These are phyloP conservation scores for Aspiorhynchus laticeps DNA, from an alignment of 2,113 vertebrate species.

Conservation along the genomic window DNA sequence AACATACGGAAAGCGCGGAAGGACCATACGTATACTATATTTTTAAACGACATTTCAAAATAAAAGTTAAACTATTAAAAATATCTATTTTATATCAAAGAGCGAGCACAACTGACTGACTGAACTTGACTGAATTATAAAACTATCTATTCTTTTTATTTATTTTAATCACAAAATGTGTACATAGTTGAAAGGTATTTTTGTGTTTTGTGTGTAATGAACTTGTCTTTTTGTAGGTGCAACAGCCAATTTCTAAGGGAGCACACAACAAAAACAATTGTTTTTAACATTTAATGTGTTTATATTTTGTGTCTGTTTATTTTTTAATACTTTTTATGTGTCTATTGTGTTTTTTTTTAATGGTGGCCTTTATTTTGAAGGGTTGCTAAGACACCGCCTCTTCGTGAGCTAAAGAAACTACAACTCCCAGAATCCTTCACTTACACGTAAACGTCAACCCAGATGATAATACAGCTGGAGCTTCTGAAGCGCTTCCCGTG, in stretches of 20 bases:
- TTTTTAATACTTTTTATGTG: not conserved
- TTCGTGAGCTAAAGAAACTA: not conserved
- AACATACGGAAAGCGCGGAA: not conserved
- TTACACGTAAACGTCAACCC: constrained; percentile 4
- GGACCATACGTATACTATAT: accelerated
- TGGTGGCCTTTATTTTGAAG: constrained; percentile 1
- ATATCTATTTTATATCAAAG: not conserved
- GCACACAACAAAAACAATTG: not conserved
- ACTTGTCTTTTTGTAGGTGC: not conserved
- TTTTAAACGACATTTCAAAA: not conserved
- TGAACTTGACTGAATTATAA: not conserved
- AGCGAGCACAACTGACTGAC: not conserved
- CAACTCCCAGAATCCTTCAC: constrained; percentile 26
- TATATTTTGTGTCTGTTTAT: not conserved
- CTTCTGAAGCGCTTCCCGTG: not conserved
- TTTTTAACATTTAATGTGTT: not conserved
- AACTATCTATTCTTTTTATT: not conserved
- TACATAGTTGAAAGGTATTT: not conserved
- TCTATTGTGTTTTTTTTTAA: not conserved
- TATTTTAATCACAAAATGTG: not conserved
- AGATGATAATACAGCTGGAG: constrained; percentile 17
- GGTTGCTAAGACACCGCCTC: too few species aligned
- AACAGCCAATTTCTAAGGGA: not conserved
- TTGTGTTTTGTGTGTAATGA: not conserved
- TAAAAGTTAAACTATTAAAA: constrained; percentile 27